Base-by-base conservation (phyloP, 2,888 invertebrate species). In the Dimorphilus gyrociliatus region DNA sequence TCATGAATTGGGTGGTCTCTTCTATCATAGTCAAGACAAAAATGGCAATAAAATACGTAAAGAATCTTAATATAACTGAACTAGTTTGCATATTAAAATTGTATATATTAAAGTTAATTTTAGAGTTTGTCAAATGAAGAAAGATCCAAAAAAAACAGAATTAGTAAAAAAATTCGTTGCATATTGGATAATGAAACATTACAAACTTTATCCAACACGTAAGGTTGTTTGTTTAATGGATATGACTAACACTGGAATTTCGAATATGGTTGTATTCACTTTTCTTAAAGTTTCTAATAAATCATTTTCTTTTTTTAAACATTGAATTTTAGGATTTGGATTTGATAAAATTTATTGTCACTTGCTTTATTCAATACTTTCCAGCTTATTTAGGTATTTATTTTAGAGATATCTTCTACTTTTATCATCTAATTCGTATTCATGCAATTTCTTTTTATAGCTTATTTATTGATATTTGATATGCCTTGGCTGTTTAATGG, bases 401-500 rank as follows among this genome's bases (percentile, higher is more conserved):
- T n/a, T n/a, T n/a, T n/a, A n/a, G n/a, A n/a, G n/a, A n/a, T n/a
- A n/a, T n/a, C n/a, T n/a, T n/a, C n/a, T n/a, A n/a, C n/a, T n/a
- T n/a, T n/a, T n/a, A n/a, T n/a, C n/a, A n/a, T n/a, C n/a, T n/a
- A n/a, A n/a, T n/a, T n/a, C n/a, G n/a, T n/a, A n/a, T n/a, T n/a
- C n/a, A n/a, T n/a, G n/a, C n/a, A n/a, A n/a, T 25, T 5, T 31
- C 34, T 38, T 32, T 75, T 78, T 50, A 63, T 84, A 38, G 86
- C 84, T 49, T 81, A 82, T 53, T 84, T 90, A 42, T 66, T 90
- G 19, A 77, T 90, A 31, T 84, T 72, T 57, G 85, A 90, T 56
- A 81, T 90, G 80, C 82, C 88, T 0, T 90, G 88, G 88, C 73
- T 88, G 1, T 63, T 90, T 36, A 82, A 77, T 50, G 76, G 78